Evolutionary conservation across 1,140 invertebrate species (phyloP), one percentile per base, ranked within the genome.

Genomic region (Diabrotica undecimpunctata): DNA sequence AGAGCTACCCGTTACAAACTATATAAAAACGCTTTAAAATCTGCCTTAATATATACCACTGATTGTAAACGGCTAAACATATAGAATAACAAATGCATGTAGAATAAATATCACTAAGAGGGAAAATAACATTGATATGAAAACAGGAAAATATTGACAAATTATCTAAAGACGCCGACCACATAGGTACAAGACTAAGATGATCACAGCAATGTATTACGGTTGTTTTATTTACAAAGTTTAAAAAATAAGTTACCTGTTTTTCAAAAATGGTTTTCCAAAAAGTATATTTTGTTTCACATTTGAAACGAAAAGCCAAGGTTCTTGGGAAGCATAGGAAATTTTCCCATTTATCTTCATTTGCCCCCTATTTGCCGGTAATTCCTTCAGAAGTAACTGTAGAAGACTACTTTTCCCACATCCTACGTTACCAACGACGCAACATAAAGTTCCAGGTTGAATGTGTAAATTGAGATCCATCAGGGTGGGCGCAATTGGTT

Each of bases 381-480:
- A 66, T 78, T 93, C 92, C 14, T 13, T 50, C 10, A 39, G 14
- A 12, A 59, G 41, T 37, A 89, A 77, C 81, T 92, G 88, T 25
- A 94, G 79, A 2, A 94, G 77, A 0, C 91, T 90, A 68, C 87
- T 90, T 87, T 93, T 94, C 70, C 92, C 92, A 58, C 88, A 81
- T 39, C 91, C 91, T 35, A 94, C 90, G 46, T 88, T 80, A 53
- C 92, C 92, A 39, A 93, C 87, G 2, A 95, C 77, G 9, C 87
- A 88, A 54, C 88, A 77, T 46, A 93, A 82, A n/a, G 90, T 83
- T 6, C 89, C 88, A 5, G 83, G 79, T 66, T 81, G 76, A 0
- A 87, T 82, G 5, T 79, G 80, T 10, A 90, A 70, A 51, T 80
- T 83, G n/a, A 93, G 82, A 64, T 90, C 83, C 56, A 82, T 81